Evolutionary conservation across 1,140 invertebrate species (phyloP), one percentile per base, ranked within the genome.

Genomic region (Rhyacophila brunnea): DNA sequence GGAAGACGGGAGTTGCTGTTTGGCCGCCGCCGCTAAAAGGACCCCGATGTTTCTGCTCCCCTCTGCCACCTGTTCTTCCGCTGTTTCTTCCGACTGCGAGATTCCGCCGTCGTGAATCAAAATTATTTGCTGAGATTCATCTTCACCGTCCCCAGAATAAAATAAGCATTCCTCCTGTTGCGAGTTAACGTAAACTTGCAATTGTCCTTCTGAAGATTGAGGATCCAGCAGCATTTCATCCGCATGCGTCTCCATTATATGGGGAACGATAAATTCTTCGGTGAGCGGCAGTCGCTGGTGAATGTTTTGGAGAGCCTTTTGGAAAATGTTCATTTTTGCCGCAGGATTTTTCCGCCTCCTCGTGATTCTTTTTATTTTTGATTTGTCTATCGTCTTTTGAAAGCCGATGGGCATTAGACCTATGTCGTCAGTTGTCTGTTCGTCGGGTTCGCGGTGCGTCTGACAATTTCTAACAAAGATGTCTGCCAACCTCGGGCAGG

Each of bases 341-440:
- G 46, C 34, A 6, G 46, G 55, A 15, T 43, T 57, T 17, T 32
- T 40, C 10, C 55, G 19, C 15, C 28, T 57, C n/a, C 55, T 40
- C 1, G 55, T 57, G 36, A 57, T 57, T 32, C 55, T 48, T n/a
- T 42, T 57, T 10, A 49, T 49, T 38, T 56, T 56, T 4, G 53
- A 47, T 23, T 43, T 56, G 28, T 57, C 47, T 19, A 57, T 44
- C 3, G 55, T 45, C 1, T 13, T 15, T 13, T 50, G 45, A 20
- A 47, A 57, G 2, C 55, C 55, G 6, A 57, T 38, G 7, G 55
- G 55, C 23, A 57, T 14, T 4, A 57, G 28, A 15, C 55, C 55
- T 2, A 57, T 28, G 11, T 49, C 38, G 14, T 10, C 10, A 0
- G 17, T 50, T 13, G 42, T 38, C n/a, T 38, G n/a, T 0, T 6